phyloP scores from a whole-genome alignment of 2,797 vertebrate species.

The Anisognathus igniventris region DNA sequence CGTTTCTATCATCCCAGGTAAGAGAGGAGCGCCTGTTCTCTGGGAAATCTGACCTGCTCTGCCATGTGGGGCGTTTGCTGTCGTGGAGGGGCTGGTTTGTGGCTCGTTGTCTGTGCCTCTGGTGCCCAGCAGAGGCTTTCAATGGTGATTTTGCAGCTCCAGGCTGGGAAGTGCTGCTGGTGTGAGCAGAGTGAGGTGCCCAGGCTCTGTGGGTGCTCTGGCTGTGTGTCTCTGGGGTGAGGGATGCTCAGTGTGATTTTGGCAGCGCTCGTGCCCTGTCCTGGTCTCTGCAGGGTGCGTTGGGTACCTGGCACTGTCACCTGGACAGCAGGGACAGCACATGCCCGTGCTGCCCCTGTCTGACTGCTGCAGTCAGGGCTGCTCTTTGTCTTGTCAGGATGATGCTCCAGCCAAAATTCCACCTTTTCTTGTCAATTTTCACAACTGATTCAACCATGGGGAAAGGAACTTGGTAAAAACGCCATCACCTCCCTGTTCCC shows the following conservation, averaged over 20 bases:
- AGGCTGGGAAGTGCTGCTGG: rapidly evolving
- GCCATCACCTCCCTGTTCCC: rapidly evolving
- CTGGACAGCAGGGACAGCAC: background rate
- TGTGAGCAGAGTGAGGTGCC: background rate
- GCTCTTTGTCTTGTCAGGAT: background rate
- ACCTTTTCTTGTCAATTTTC: background rate
- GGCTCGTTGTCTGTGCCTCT: rapidly evolving
- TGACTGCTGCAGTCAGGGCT: background rate
- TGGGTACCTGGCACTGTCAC: background rate
- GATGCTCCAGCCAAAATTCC: background rate
- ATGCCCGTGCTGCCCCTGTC: rapidly evolving
- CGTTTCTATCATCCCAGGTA: slow-evolving; percentile 95
- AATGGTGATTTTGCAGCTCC: background rate
- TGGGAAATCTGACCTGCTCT: background rate
- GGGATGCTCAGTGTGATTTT: rapidly evolving
- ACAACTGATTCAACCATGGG: rapidly evolving
- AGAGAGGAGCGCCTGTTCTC: slow-evolving; percentile 10
- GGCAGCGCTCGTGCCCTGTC: rapidly evolving
- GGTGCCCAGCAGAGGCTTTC: background rate
- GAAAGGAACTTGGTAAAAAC: background rate
- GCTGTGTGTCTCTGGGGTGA: rapidly evolving
- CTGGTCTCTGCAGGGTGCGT: background rate
- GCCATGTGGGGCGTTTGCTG: rapidly evolving
- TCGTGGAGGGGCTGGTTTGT: rapidly evolving
- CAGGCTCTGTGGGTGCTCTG: background rate